phyloP scores from a whole-genome alignment of 2,113 vertebrate genomes.

The Uria lomvia region DNA sequence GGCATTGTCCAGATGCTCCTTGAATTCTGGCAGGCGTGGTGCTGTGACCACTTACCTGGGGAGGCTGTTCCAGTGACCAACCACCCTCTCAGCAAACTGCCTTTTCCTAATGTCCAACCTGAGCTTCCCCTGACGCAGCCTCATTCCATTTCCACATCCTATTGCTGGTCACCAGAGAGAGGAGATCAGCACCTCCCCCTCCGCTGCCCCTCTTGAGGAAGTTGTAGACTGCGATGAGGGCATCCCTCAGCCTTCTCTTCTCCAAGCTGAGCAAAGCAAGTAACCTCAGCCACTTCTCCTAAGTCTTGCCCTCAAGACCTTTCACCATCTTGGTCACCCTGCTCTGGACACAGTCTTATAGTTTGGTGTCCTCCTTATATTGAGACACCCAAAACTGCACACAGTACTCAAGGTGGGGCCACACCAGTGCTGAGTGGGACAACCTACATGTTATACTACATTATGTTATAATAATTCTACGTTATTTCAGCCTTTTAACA shows the following conservation, averaged over 20 bases:
- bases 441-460: neutral
- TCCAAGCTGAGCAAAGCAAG: neutral
- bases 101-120: neutral
- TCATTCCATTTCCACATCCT: neutral
- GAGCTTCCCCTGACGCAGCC: neutral
- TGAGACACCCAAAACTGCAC: neutral
- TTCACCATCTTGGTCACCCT: neutral
- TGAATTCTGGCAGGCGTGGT: neutral
- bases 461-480: neutral
- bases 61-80: neutral
- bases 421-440: neutral
- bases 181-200: neutral
- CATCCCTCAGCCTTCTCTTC: neutral
- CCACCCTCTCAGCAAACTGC: neutral
- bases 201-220: rapidly evolving
- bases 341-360: neutral
- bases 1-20: neutral
- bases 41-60: neutral
- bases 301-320: neutral
- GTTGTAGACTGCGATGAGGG: rapidly evolving
- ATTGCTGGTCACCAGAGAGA: neutral
- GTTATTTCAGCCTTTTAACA: neutral
- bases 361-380: too few species aligned
- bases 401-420: neutral
- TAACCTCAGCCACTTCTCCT: neutral